Evolutionary conservation across 2,113 vertebrate species (phyloP), one percentile per base, ranked within the genome.

Genomic region (Siphamia tubifer): DNA sequence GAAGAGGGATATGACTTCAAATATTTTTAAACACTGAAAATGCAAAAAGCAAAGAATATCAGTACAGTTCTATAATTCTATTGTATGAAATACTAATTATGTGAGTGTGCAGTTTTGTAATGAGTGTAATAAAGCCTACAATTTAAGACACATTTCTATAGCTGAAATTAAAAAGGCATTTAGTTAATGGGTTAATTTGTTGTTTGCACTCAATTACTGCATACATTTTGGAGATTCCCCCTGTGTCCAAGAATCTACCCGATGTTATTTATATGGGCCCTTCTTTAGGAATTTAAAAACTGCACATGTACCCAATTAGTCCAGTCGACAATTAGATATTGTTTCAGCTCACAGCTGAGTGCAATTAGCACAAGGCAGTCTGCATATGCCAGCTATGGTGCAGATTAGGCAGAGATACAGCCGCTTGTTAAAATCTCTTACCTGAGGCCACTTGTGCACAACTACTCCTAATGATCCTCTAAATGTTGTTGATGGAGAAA

Each of bases 281-380:
- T 92, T 94, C 93, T 96, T 96, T 96, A 94, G 92, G 92, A 95
- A 96, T 94, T 93, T 94, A 94, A 89, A 89, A 91, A 38, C 91
- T 69, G 92, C 95, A 96, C 93, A 91, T 94, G 94, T 93, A 94
- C 91, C 94, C 96, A 98, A 98, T 98, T 98, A 97, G 97, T 98
- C 95, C 94, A 92, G 91, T 90, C 90, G 92, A 96, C 95, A 97
- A 98, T 98, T 98, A 97, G 94, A 95, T 95, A 96, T 96, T 96
- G 95, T 96, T 89, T 95, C 94, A 94, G 94, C 96, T 96, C 92
- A 94, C 96, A 95, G 94, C 94, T 95, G 96, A 96, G 94, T 91
- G 95, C 94, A 98, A 98, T 98, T 98, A 98, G 94, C 95, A 92
- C 91, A 89, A 93, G 93, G 93, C 93, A 93, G 93, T 92, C 93